Base-by-base conservation (phyloP, 2,797 vertebrate species). In the Peromyscus nudipes region DNA sequence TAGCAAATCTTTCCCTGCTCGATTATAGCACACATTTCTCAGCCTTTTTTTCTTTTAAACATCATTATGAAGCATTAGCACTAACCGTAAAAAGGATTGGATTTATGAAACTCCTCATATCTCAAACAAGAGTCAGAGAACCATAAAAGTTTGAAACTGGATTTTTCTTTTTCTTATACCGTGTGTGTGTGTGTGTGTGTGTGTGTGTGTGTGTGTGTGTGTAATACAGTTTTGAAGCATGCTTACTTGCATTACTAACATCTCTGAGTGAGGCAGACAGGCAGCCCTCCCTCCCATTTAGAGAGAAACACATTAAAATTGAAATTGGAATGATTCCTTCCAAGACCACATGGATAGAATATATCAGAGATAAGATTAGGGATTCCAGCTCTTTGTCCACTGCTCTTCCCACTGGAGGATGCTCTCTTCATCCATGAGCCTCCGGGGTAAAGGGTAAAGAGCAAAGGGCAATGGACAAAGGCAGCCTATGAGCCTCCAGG, bases 61-160 rank as follows among this genome's bases (percentile, higher is more conserved):
- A 97, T 91, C 92, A 95, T 96, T 97, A 95, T 92, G 64, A 97
- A 89, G 52, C 82, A 89, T 97, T 95, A 97, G 85, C 69, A 88
- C 69, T 86, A 90, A 88, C 87, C 55, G 57, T 97, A 96, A 98
- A 98, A 97, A 62, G 80, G 88, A 86, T 75, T 95, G 94, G 62
- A 96, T 97, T 97, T 97, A 97, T 96, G 94, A 96, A 96, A 93
- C 67, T 79, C 91, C 73, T 93, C 80, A 43, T 96, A 97, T 96
- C 79, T 98, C 96, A 95, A 80, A 94, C 46, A 93, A 97, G 89
- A 97, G 62, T 84, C 73, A 93, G 84, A 93, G 57, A 96, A 91
- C 89, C 93, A 84, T 97, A 96, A 97, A 96, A 95, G 49, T 97
- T 92, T 97, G 76, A 96, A 67, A 95, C 79, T 83, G 94, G 79